Evolutionary conservation across 2,113 vertebrate species (phyloP).

Genomic region (Rhabdornis inornatus): DNA sequence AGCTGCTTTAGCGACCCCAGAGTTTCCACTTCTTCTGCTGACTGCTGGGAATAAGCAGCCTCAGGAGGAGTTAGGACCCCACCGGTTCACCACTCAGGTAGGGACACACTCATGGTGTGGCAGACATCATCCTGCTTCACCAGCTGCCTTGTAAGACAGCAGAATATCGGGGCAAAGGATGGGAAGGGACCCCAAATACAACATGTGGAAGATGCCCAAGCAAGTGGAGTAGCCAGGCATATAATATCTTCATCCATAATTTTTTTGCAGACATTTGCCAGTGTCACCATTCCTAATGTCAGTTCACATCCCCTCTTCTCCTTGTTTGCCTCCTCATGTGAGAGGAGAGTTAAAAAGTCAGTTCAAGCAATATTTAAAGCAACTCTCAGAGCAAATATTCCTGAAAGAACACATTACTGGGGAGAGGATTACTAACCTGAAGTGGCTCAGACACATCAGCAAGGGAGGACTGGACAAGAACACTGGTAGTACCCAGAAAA

Average conservation of each 20-base stretch:
- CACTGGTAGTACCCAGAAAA: not conserved
- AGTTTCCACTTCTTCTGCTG: not conserved
- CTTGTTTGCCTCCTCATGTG: not conserved
- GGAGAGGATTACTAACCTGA: not conserved
- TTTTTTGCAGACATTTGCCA: not conserved
- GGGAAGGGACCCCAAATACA: not conserved
- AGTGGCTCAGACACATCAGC: rapidly evolving
- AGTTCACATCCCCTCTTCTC: not conserved
- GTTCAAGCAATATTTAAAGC: not conserved
- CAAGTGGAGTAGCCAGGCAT: not conserved
- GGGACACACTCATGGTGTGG: not conserved
- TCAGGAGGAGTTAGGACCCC: not conserved
- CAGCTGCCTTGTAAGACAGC: not conserved
- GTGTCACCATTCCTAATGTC: not conserved
- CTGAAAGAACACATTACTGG: not conserved
- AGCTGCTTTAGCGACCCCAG: not conserved
- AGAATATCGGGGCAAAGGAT: not conserved
- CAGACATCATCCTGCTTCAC: not conserved
- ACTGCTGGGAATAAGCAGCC: not conserved
- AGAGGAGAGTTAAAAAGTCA: not conserved
- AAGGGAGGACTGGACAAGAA: not conserved
- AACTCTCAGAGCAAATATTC: not conserved
- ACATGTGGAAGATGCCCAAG: not conserved
- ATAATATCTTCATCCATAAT: not conserved
- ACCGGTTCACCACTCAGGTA: not conserved